Evolutionary conservation across 1,140 invertebrate species (phyloP).

Genomic region (Dreissena polymorpha): DNA sequence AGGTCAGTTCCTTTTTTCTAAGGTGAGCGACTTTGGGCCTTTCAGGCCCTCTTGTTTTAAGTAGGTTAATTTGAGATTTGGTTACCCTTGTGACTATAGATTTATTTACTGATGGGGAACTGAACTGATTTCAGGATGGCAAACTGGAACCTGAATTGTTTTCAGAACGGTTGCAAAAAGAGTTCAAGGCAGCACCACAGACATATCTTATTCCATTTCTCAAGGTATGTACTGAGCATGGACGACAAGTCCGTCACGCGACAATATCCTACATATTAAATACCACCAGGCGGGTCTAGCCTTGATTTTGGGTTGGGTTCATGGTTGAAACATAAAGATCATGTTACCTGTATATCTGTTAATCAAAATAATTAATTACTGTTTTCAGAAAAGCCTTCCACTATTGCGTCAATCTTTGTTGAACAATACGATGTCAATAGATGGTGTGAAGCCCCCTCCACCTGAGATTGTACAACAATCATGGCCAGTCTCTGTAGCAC

Average conservation of each 20-base stretch:
- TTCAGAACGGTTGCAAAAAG: constrained; percentile 94
- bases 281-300: too few species aligned
- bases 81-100: not conserved
- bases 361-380: not conserved
- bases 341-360: too few species aligned
- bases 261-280: too few species aligned
- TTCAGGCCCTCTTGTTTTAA: not conserved
- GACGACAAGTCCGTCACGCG: too few species aligned
- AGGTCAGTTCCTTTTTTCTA: too few species aligned
- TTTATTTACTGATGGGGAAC: not conserved
- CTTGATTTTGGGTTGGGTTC: too few species aligned
- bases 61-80: not conserved
- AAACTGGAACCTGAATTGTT: constrained; percentile 98
- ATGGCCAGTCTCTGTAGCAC: constrained; percentile 21
- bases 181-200: constrained; percentile 97
- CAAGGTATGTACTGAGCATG: constrained; percentile 84
- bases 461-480: constrained; percentile 59
- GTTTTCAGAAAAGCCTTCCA: constrained; percentile 94
- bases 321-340: too few species aligned
- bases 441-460: constrained; percentile 93
- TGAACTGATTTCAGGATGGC: constrained; percentile 85
- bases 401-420: constrained; percentile 94
- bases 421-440: constrained; percentile 95
- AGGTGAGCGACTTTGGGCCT: too few species aligned
- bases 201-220: constrained; percentile 98